Conservation (phyloP, 2,888 invertebrate species). For the Seladonia tumulorum region DNA sequence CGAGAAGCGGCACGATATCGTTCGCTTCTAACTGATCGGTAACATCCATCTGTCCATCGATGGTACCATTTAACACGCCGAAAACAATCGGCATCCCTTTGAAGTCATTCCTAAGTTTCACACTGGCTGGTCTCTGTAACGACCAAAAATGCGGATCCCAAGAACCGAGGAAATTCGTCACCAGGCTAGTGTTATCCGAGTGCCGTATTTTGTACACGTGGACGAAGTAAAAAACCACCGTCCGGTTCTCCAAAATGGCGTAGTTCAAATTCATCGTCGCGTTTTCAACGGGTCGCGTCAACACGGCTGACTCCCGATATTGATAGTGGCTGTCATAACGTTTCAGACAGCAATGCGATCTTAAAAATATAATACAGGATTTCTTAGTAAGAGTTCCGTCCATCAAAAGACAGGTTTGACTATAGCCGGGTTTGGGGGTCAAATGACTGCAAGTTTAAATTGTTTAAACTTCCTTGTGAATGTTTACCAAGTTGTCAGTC, state of each 20-base stretch:
- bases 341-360: conserved; percentile 64
- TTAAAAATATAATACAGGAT: conserved; percentile 23
- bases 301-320: conserved; percentile 41
- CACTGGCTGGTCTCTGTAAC: conserved; percentile 71
- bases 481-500: background rate
- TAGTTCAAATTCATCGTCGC: conserved; percentile 72
- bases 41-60: conserved; percentile 82
- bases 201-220: conserved; percentile 81
- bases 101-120: conserved; percentile 79
- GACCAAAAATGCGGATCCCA: conserved; percentile 77
- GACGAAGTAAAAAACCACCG: conserved; percentile 76
- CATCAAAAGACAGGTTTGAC: background rate
- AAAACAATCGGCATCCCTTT: conserved; percentile 81
- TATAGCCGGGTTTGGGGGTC: no score
- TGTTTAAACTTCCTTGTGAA: background rate
- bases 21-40: conserved; percentile 84
- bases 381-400: background rate
- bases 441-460: background rate
- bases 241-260: conserved; percentile 66
- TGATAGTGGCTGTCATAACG: conserved; percentile 41
- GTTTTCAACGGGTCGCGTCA: conserved; percentile 47
- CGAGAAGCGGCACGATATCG: conserved; percentile 84
- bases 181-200: conserved; percentile 78
- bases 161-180: conserved; percentile 76
- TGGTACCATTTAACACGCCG: conserved; percentile 84